Evolutionary conservation across 2,888 invertebrate species (phyloP), one percentile per base, ranked within the genome.

Genomic region (Beris chalybata): DNA sequence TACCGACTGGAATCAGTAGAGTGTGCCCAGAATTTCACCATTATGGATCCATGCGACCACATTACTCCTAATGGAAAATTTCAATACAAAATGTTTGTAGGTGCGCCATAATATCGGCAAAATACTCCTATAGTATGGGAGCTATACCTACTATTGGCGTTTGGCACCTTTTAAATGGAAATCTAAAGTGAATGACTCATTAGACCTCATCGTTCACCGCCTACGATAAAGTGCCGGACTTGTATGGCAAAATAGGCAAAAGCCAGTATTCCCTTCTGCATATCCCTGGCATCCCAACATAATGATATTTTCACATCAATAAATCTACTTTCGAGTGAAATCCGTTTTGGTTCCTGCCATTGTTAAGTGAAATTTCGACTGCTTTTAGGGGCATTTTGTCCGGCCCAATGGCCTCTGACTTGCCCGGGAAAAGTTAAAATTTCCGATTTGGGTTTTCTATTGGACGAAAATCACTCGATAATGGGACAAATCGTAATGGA

Each of bases 221-320:
- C 32, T 12, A 30, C 31, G 15, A 13, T 29, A 29, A 22, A 13
- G 4, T 13, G 4, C 15, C 52, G 11, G 52, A 13, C 15, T 13
- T 48, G 6, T 13, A 13, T 12, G 48, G n/a, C n/a, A n/a, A 48
- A n/a, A 13, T 48, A n/a, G n/a, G 13, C 48, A 5, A 48, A 6
- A 48, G n/a, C 48, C 48, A 6, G 6, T 15, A n/a, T 44, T n/a
- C 9, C 44, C 22, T 22, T 44, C 44, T 44, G 44, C 3, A 13
- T 7, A 13, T 15, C 48, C 9, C 13, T 48, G 48, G 13, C 13
- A 53, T 54, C 32, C 29, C 5, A 13, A 22, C 48, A 32, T 38
- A 59, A 38, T 59, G 59, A 59, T 48, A 59, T 59, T 59, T 48
- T 59, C 59, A 32, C 59, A 48, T 59, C 59, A 59, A 59, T 59